Percentiles rank a stretch among this genome's conserved stretches.
Conservation (phyloP, 1,140 invertebrate genomes). For the Leptinotarsa lineolata region DNA sequence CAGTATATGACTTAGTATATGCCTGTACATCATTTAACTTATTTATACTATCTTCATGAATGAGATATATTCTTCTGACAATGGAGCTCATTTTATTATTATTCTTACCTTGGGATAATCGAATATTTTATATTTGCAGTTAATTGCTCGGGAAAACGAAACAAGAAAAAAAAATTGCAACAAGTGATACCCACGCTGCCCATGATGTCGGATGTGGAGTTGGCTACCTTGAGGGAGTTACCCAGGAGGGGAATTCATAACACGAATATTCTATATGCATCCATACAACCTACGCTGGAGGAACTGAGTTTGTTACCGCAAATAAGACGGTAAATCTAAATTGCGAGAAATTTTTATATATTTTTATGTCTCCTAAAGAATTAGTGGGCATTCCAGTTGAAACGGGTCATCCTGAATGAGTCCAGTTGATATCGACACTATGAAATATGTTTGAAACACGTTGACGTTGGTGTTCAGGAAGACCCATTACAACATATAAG, state of each 20-base stretch:
- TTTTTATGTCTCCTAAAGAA: background rate
- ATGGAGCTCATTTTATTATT: no score
- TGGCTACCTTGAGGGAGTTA: slow-evolving; percentile 85
- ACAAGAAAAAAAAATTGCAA: slow-evolving; percentile 41
- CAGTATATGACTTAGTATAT: no score
- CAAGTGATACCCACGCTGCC: slow-evolving; percentile 27
- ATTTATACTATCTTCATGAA: no score
- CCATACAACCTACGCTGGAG: slow-evolving; percentile 59
- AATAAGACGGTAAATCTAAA: slow-evolving; percentile 66
- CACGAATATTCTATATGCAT: slow-evolving; percentile 78
- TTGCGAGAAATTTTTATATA: slow-evolving; percentile 55
- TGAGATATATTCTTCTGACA: no score
- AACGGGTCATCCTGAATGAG: background rate
- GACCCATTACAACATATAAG: no score
- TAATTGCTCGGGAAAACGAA: slow-evolving; percentile 29
- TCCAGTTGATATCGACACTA: no score
- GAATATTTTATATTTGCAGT: slow-evolving; percentile 22
- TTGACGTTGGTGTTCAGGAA: no score
- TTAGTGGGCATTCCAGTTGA: no score
- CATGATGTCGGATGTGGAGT: slow-evolving; percentile 75
- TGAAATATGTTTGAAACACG: no score
- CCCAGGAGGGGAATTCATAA: slow-evolving; percentile 75
- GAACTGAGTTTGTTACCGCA: slow-evolving; percentile 79
- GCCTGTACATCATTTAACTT: no score
- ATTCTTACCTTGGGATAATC: no score